These are phyloP conservation scores for Sturnira hondurensis DNA, from an alignment of 2,113 vertebrate genomes.

Conservation along the genomic window DNA sequence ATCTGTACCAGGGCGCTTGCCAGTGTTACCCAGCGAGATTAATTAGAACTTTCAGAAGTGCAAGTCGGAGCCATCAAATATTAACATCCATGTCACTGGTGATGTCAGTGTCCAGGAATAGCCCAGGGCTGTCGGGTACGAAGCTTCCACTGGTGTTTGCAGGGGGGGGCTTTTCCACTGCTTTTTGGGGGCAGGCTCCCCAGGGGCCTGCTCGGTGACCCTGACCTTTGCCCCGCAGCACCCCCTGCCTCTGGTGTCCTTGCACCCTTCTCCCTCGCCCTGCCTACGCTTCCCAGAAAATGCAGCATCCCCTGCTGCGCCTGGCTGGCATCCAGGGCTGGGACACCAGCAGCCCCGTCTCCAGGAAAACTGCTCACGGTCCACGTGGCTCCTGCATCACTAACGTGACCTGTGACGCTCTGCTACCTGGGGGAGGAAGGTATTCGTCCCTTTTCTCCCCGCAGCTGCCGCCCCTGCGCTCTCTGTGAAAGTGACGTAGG, in stretches of 20 bases:
- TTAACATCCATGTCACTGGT: constrained; percentile 64
- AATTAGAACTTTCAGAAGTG: constrained; percentile 78
- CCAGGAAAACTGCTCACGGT: background rate
- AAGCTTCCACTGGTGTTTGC: background rate
- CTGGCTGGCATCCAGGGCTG: background rate
- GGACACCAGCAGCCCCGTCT: background rate
- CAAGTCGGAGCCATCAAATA: constrained; percentile 77
- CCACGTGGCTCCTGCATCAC: background rate
- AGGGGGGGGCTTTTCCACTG: constrained; percentile 37
- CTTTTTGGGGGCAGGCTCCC: background rate
- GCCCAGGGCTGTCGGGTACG: constrained; percentile 42
- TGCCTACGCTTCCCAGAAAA: background rate
- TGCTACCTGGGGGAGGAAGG: rapidly evolving
- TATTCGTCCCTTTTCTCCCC: background rate
- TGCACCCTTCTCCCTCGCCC: too few species aligned
- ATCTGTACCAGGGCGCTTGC: constrained; percentile 68
- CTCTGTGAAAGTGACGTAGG: background rate
- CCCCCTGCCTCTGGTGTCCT: too few species aligned
- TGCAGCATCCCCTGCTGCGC: background rate
- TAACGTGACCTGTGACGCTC: background rate
- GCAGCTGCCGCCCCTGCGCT: background rate
- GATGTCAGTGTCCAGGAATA: constrained; percentile 55
- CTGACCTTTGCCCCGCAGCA: background rate
- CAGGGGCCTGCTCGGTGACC: background rate
- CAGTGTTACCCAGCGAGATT: constrained; percentile 80